These are phyloP conservation scores for Mormoops blainvillei DNA, from an alignment of 2,113 vertebrate species.

Conservation along the genomic window DNA sequence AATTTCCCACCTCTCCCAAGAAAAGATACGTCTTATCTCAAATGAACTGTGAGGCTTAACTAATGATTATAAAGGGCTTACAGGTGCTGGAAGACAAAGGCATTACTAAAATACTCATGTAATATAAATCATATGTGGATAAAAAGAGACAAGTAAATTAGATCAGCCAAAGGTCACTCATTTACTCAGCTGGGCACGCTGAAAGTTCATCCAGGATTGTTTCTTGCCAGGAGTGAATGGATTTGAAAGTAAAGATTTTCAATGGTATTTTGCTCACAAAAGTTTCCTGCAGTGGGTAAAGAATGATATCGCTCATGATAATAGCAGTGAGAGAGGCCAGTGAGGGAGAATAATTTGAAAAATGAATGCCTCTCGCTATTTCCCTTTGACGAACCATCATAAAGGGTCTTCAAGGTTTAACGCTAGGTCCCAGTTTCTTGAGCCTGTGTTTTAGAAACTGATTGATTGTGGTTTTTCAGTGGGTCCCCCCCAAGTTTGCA, in stretches of 20 bases:
- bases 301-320: constrained; percentile 55
- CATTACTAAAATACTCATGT: not conserved
- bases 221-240: constrained; percentile 63
- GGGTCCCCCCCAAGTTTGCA: constrained; percentile 22
- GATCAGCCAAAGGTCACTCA: constrained; percentile 67
- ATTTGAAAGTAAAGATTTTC: constrained; percentile 68
- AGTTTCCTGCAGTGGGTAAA: constrained; percentile 45
- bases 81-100: constrained; percentile 60
- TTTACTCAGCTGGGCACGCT: constrained; percentile 51
- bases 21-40: not conserved
- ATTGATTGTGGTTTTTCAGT: constrained; percentile 39
- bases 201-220: constrained; percentile 63
- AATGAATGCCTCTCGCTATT: constrained; percentile 56
- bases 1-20: not conserved
- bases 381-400: constrained; percentile 52
- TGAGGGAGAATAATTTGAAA: constrained; percentile 55
- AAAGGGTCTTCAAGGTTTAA: constrained; percentile 46
- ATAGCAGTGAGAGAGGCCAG: constrained; percentile 37
- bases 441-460: constrained; percentile 56
- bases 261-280: constrained; percentile 67
- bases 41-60: not conserved
- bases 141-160: constrained; percentile 61
- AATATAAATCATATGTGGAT: constrained; percentile 51
- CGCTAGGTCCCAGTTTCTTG: constrained; percentile 5
- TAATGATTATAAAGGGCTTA: constrained; percentile 40